Percentiles rank a stretch among this genome's conserved stretches.
Evolutionary conservation across 2,888 invertebrate species (phyloP).

Genomic region (Platycheirus albimanus): DNA sequence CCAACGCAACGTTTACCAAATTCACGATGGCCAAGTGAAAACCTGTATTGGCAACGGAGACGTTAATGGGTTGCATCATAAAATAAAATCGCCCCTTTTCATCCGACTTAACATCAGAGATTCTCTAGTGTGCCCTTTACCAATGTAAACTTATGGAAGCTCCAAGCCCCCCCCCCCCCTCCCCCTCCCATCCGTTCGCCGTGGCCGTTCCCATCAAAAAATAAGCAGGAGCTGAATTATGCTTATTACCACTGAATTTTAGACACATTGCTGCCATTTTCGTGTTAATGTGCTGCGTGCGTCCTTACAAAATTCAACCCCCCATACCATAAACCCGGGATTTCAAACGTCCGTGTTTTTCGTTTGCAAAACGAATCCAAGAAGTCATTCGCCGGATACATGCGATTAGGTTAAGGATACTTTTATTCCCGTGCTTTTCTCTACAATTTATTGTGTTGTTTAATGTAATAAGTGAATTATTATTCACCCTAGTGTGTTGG

Average conservation of each 20-base stretch:
- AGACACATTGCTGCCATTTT: slow-evolving; percentile 62
- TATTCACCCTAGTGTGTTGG: slow-evolving; percentile 60
- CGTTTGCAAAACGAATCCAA: slow-evolving; percentile 63
- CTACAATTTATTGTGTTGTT: slow-evolving; percentile 74
- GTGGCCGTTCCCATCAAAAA: slow-evolving; percentile 10
- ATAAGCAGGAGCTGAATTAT: slow-evolving; percentile 66
- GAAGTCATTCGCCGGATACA: slow-evolving; percentile 81
- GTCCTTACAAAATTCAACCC: slow-evolving; percentile 42
- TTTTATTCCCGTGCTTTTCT: slow-evolving; percentile 68
- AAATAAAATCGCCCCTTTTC: slow-evolving; percentile 57
- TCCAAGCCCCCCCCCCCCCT: not conserved
- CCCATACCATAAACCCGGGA: not conserved
- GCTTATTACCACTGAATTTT: slow-evolving; percentile 72
- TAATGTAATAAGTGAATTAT: slow-evolving; percentile 74
- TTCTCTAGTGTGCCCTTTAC: not conserved
- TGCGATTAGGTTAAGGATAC: slow-evolving; percentile 80
- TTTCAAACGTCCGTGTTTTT: slow-evolving; percentile 19
- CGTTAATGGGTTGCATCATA: slow-evolving; percentile 73
- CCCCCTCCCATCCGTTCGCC: too few species aligned
- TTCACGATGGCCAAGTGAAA: slow-evolving; percentile 68
- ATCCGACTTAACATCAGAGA: slow-evolving; percentile 5
- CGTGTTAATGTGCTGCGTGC: slow-evolving; percentile 69
- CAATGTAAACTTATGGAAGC: slow-evolving; percentile 22
- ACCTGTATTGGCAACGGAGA: slow-evolving; percentile 70
- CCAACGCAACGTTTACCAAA: slow-evolving; percentile 68